Conservation (phyloP, 2,888 invertebrate species). For the Girardia tigrina region DNA sequence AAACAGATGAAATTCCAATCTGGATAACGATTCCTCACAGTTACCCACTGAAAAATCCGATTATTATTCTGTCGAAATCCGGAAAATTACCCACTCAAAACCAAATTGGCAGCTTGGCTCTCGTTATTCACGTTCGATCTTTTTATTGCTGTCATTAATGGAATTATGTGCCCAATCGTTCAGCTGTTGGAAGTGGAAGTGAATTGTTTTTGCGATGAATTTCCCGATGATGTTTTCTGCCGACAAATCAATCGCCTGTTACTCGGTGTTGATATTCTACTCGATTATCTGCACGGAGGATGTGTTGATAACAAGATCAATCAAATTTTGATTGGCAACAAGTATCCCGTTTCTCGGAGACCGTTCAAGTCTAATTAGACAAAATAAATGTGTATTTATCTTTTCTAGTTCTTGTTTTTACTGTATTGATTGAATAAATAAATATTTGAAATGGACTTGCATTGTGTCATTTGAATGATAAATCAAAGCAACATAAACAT, state of each 20-base stretch:
- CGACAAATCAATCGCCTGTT: neutral
- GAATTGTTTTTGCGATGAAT: slow-evolving; percentile 14
- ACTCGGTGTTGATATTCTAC: neutral
- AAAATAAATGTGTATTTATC: neutral
- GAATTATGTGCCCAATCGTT: neutral
- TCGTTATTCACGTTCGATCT: neutral
- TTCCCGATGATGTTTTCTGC: neutral
- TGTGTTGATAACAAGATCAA: neutral
- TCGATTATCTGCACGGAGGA: neutral
- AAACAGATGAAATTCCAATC: neutral
- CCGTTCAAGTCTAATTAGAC: neutral
- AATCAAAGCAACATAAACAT: too few relatives aligned
- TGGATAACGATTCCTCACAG: neutral
- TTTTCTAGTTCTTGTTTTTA: neutral
- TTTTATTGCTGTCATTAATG: neutral
- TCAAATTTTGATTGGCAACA: slow-evolving; percentile 4
- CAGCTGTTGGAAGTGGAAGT: slow-evolving; percentile 10
- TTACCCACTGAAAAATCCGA: neutral
- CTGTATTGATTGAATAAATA: neutral
- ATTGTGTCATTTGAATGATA: too few relatives aligned
- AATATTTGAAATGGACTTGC: neutral
- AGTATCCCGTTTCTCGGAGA: neutral
- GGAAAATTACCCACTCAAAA: neutral
- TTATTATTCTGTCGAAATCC: neutral
- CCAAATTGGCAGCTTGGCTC: neutral